Evolutionary conservation across 2,888 invertebrate genomes (phyloP).

Genomic region (Ctena decussata): DNA sequence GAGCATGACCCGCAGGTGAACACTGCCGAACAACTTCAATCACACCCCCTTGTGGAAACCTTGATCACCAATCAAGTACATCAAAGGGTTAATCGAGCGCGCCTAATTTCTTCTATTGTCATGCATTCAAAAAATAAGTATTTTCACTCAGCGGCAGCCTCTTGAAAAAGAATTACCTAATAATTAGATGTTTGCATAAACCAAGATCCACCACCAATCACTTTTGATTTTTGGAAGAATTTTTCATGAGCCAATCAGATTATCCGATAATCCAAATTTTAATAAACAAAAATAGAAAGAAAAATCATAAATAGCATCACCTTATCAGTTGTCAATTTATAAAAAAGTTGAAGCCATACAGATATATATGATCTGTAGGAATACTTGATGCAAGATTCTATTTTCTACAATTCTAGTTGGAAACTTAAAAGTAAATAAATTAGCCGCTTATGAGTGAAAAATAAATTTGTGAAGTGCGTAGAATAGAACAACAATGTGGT

Average conservation of each 20-base stretch:
- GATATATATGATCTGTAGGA: no score
- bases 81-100: neutral
- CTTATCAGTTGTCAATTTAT: no score
- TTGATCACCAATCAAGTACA: conserved; percentile 11
- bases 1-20: neutral
- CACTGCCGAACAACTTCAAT: neutral
- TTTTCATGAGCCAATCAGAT: conserved; percentile 54
- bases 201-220: conserved; percentile 46
- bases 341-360: no score
- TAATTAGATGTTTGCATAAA: conserved; percentile 64
- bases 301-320: no score
- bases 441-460: no score
- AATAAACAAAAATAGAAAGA: neutral
- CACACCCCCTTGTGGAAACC: conserved; percentile 11
- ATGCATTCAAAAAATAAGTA: conserved; percentile 28
- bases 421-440: no score
- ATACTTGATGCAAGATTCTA: no score
- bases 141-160: conserved; percentile 35
- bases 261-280: neutral
- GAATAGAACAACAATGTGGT: no score
- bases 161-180: conserved; percentile 51
- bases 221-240: conserved; percentile 52
- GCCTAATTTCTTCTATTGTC: neutral
- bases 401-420: no score
- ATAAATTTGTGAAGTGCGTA: no score